phyloP scores from a whole-genome alignment of 2,888 invertebrate species.

The Dasysyrphus albostriatus region DNA sequence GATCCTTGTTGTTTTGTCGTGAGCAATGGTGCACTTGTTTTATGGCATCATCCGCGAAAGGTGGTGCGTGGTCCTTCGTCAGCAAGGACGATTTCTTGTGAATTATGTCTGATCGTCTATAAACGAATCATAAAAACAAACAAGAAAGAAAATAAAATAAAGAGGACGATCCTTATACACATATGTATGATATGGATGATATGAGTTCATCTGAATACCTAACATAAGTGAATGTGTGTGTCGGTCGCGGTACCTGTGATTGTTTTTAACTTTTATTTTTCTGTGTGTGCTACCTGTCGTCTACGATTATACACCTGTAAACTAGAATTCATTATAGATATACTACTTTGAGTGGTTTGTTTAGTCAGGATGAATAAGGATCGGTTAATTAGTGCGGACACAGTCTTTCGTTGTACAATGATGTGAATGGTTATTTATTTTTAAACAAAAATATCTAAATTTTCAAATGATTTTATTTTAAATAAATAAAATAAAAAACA shows the following conservation, averaged over 20 bases:
- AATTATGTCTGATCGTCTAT: constrained; percentile 40
- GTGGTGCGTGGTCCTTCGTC: constrained; percentile 33
- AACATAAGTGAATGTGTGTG: constrained; percentile 51
- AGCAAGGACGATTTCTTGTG: constrained; percentile 43
- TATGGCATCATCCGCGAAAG: constrained; percentile 59
- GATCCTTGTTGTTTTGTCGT: constrained; percentile 11
- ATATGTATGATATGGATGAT: constrained; percentile 37
- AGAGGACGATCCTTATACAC: constrained; percentile 43
- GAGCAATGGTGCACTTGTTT: constrained; percentile 63
- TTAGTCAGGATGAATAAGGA: constrained; percentile 9
- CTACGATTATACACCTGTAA: constrained; percentile 49
- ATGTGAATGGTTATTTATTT: constrained; percentile 35
- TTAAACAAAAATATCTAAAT: not conserved
- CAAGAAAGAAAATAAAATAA: not conserved
- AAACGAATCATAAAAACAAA: constrained; percentile 47
- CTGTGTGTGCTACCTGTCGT: constrained; percentile 49
- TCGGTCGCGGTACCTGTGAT: constrained; percentile 63
- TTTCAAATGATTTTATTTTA: not conserved
- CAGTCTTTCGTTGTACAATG: constrained; percentile 62
- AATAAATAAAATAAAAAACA: not conserved
- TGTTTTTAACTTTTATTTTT: constrained; percentile 1
- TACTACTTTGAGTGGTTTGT: constrained; percentile 25
- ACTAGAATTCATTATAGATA: constrained; percentile 6
- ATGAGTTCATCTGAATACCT: not conserved
- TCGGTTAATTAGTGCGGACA: constrained; percentile 45